phyloP scores from a whole-genome alignment of 1,140 invertebrate genomes.

The Batillaria attramentaria region DNA sequence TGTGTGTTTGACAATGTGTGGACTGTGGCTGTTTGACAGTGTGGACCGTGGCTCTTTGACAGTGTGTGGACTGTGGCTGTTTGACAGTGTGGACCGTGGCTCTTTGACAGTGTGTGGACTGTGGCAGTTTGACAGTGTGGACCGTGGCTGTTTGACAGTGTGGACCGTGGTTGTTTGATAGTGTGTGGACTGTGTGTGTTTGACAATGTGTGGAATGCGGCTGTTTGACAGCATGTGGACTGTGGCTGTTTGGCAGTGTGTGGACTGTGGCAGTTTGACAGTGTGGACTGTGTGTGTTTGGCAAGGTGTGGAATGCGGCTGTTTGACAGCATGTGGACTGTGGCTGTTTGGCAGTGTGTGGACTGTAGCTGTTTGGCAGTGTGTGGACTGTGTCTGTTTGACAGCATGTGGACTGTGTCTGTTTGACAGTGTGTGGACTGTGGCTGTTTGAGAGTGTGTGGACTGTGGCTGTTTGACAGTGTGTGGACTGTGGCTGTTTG shows the following conservation, averaged over 20 bases:
- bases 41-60: too few relatives aligned
- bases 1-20: too few relatives aligned
- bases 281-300: background rate
- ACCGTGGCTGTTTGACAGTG: too few relatives aligned
- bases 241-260: background rate
- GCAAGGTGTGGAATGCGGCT: background rate
- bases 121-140: too few relatives aligned
- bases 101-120: too few relatives aligned
- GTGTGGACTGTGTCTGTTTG: slow-evolving; percentile 15
- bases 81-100: too few relatives aligned
- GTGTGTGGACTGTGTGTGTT: background rate
- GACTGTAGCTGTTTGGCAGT: background rate
- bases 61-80: too few relatives aligned
- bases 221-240: background rate
- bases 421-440: background rate
- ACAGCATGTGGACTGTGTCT: background rate
- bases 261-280: background rate
- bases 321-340: background rate
- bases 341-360: background rate
- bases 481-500: background rate
- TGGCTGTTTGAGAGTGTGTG: slow-evolving; percentile 8
- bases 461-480: slow-evolving; percentile 5
- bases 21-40: too few relatives aligned
- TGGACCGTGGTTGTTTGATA: too few relatives aligned
- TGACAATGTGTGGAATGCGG: background rate